Conservation (phyloP, 2,888 invertebrate genomes). For the Brachyptera putata region DNA sequence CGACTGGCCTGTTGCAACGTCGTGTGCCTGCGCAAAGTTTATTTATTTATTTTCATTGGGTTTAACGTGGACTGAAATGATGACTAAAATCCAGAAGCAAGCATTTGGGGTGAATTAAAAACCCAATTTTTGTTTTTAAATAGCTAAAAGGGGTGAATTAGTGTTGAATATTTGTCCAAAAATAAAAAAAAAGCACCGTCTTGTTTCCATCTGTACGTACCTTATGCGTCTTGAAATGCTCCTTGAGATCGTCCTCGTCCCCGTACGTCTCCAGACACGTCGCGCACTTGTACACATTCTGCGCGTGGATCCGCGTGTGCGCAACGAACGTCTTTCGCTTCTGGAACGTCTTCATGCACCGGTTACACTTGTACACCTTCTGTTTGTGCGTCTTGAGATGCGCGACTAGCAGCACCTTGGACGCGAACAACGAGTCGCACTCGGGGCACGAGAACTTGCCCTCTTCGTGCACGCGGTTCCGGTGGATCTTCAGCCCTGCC, state of each 20-base stretch:
- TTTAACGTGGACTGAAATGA: too few relatives aligned
- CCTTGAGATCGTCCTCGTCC: slow-evolving; percentile 25
- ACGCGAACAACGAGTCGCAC: background rate
- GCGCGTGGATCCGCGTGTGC: slow-evolving; percentile 35
- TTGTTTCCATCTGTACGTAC: too few relatives aligned
- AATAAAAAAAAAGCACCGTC: too few relatives aligned
- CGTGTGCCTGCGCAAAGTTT: slow-evolving; percentile 39
- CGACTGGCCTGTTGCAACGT: slow-evolving; percentile 27
- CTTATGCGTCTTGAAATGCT: slow-evolving; percentile 37
- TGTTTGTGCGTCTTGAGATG: slow-evolving; percentile 1
- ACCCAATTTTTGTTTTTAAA: too few relatives aligned
- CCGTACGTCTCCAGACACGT: slow-evolving; percentile 29
- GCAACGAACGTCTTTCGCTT: slow-evolving; percentile 34
- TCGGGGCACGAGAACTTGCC: background rate
- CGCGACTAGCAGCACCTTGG: background rate
- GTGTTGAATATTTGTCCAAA: too few relatives aligned
- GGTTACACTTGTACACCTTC: background rate
- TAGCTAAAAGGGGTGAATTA: too few relatives aligned
- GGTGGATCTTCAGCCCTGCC: background rate
- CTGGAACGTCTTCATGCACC: slow-evolving; percentile 9
- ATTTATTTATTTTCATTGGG: too few relatives aligned
- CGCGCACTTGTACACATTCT: slow-evolving; percentile 33
- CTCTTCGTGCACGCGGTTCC: background rate
- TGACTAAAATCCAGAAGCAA: too few relatives aligned
- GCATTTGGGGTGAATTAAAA: too few relatives aligned